phyloP scores from a whole-genome alignment of 92 coral and sea anemone genomes.

The Actinernus sp. region DNA sequence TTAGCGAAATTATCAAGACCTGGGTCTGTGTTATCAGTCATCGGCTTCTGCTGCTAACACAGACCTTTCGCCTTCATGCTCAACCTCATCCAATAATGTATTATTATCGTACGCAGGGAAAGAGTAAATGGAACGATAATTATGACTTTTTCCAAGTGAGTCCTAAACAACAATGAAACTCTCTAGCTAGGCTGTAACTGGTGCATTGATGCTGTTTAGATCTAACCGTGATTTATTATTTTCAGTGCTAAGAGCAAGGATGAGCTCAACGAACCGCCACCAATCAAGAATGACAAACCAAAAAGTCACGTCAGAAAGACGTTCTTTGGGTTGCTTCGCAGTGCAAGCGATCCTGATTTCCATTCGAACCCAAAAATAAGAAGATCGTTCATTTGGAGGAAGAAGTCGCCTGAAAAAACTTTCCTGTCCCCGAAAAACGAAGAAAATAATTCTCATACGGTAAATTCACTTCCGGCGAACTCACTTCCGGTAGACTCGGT shows the following conservation, averaged over 20 bases:
- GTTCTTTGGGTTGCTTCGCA: conserved; percentile 76
- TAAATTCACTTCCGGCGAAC: conserved; percentile 14
- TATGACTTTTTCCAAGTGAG: too few species aligned
- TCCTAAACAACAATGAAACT: too few species aligned
- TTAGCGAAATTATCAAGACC: too few species aligned
- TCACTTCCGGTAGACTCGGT: conserved; percentile 12
- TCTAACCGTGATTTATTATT: conserved; percentile 5
- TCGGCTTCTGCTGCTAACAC: too few species aligned
- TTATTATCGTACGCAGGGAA: too few species aligned
- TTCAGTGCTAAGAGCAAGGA: conserved; percentile 65
- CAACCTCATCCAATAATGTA: too few species aligned
- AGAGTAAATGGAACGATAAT: too few species aligned
- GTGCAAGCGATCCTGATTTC: conserved; percentile 90
- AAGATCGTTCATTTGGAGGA: conserved; percentile 49
- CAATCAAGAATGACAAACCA: conserved; percentile 6
- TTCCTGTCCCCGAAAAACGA: conserved; percentile 1
- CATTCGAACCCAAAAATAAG: conserved; percentile 44
- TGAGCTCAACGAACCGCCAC: conserved; percentile 36
- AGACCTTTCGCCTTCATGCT: too few species aligned
- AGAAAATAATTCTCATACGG: conserved; percentile 15
- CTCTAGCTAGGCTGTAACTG: too few species aligned
- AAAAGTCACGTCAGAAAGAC: conserved; percentile 26
- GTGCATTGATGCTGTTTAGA: too few species aligned
- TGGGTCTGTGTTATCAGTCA: too few species aligned
- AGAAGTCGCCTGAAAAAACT: conserved; percentile 8